Percentiles rank a stretch among this genome's conserved stretches.
These are phyloP conservation scores for Theropithecus gelada DNA, from an alignment of 2,113 vertebrate genomes.

Conservation along the genomic window DNA sequence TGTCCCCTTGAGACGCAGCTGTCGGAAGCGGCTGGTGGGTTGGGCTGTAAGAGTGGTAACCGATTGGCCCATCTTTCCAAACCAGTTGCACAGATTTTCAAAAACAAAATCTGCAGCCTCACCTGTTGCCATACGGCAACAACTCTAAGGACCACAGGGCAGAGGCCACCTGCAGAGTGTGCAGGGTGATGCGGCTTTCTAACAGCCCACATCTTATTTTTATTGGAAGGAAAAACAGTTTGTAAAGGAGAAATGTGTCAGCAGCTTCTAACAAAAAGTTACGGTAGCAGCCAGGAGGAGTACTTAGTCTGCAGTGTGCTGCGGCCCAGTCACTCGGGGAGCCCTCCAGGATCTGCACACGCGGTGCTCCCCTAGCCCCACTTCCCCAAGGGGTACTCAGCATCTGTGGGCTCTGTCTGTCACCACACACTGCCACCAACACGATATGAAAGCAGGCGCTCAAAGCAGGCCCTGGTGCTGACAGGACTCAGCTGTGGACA, in stretches of 20 bases:
- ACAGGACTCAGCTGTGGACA: not conserved
- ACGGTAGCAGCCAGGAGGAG: not conserved
- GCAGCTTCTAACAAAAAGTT: not conserved
- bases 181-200: not conserved
- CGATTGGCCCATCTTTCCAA: accelerated
- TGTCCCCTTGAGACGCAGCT: not conserved
- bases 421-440: not conserved
- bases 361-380: not conserved
- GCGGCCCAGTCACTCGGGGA: not conserved
- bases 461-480: not conserved
- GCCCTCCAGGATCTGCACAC: not conserved
- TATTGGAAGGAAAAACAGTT: not conserved
- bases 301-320: not conserved
- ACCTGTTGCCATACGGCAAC: accelerated
- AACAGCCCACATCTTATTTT: accelerated
- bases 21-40: not conserved
- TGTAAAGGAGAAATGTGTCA: not conserved
- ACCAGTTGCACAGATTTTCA: accelerated
- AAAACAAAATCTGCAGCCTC: not conserved
- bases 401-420: not conserved
- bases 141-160: not conserved
- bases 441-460: not conserved
- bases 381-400: not conserved
- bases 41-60: no score
- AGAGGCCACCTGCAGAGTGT: no score